These are phyloP conservation scores for Parnassius apollo DNA, from an alignment of 2,888 invertebrate species.

Conservation along the genomic window DNA sequence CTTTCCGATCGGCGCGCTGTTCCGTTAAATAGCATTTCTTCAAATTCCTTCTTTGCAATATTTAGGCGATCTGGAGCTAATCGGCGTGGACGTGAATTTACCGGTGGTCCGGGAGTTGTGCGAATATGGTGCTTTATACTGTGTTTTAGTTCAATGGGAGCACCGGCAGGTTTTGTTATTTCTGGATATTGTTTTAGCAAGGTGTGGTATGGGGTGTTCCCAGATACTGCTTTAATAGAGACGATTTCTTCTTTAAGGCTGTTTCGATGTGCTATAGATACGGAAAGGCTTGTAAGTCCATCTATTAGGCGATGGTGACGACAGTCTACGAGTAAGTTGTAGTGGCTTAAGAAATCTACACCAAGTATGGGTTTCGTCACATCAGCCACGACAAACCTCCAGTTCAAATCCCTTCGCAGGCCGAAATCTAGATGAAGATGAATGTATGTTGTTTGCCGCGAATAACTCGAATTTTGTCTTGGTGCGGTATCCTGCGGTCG, in stretches of 20 bases:
- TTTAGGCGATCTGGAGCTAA: constrained; percentile 26
- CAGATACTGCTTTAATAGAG: constrained; percentile 1
- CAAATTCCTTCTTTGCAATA: constrained; percentile 21
- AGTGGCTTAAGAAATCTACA: too few species aligned
- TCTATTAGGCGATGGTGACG: neutral
- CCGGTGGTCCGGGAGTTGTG: constrained; percentile 29
- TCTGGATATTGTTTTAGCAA: constrained; percentile 20
- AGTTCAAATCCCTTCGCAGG: too few species aligned
- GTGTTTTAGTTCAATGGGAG: neutral
- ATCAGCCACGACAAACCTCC: neutral
- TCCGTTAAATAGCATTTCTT: constrained; percentile 24
- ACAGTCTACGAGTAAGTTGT: neutral
- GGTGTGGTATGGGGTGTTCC: neutral
- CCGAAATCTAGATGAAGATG: too few species aligned
- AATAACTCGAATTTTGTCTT: neutral
- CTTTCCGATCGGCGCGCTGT: constrained; percentile 33
- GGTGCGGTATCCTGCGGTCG: neutral
- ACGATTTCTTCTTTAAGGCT: neutral
- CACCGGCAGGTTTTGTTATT: constrained; percentile 18
- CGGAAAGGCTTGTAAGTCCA: neutral
- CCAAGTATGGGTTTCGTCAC: too few species aligned
- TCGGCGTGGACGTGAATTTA: constrained; percentile 19
- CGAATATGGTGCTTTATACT: constrained; percentile 28
- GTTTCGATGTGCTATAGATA: too few species aligned
- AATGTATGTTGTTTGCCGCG: neutral